These are phyloP conservation scores for Engraulis encrasicolus DNA, from an alignment of 2,113 vertebrate species.

Conservation along the genomic window DNA sequence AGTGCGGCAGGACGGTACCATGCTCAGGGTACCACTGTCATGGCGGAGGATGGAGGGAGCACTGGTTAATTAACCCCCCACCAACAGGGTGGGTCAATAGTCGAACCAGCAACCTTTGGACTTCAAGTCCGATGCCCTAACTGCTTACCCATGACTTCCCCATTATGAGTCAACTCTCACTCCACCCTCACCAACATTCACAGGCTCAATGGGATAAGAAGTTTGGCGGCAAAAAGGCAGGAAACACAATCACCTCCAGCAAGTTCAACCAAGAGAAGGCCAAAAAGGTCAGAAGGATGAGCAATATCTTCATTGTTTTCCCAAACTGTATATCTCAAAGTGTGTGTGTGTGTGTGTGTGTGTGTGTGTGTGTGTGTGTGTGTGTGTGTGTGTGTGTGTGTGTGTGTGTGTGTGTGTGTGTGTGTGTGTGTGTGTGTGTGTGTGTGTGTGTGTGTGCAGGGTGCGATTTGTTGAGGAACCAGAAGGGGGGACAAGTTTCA, in stretches of 20 bases:
- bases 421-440: slow-evolving; percentile 10
- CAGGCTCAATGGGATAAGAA: not conserved
- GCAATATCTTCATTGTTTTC: not conserved
- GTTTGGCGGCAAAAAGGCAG: not conserved
- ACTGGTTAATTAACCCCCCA: too few relatives aligned
- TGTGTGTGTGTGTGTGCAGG: too few relatives aligned
- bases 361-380: not conserved
- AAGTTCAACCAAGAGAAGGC: not conserved
- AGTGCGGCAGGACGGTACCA: too few relatives aligned
- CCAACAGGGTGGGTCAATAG: too few relatives aligned
- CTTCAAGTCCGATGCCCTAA: not conserved
- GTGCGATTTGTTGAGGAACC: too few relatives aligned
- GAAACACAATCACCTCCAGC: not conserved
- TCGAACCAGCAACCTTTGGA: too few relatives aligned
- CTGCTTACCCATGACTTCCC: not conserved
- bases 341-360: not conserved
- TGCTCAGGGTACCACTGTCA: too few relatives aligned
- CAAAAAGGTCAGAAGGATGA: not conserved
- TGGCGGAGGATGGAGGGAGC: too few relatives aligned
- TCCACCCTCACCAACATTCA: too few relatives aligned
- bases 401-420: not conserved
- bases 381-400: not conserved
- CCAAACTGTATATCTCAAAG: not conserved
- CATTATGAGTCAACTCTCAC: too few relatives aligned
- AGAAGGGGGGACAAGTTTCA: too few relatives aligned